Base-by-base conservation (phyloP, 2,888 invertebrate species). In the Himalopsyche tibetana region DNA sequence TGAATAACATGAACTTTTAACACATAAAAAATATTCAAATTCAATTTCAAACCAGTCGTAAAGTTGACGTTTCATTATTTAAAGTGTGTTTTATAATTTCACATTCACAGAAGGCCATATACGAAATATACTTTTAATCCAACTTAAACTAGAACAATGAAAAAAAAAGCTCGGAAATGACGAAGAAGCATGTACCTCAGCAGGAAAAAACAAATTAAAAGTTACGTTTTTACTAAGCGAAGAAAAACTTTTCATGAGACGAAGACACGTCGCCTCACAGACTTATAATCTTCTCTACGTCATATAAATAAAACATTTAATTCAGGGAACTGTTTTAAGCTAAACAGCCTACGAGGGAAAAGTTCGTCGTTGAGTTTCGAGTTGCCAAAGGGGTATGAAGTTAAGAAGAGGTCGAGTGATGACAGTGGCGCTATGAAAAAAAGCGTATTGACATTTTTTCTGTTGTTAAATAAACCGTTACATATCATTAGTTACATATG, bases 291-390 rank as follows among this genome's bases (percentile, higher is more conserved):
- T 63, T 63, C 63, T 63, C 19, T 63, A 38, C 80, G 42, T 80
- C 42, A 80, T 80, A 80, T 80, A 80, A 80, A 80, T 80, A 80
- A 80, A 80, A 80, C 80, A 80, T 80, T 80, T 80, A 80, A 80
- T 80, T 80, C 80, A 19, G 28, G 19, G 81, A 81, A 51, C 51
- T 45, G 81, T 51, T 51, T 81, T 45, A 81, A 51, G 45, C 51
- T 28, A 81, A 81, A 81, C 81, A 45, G 81, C 81, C 51, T 81
- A 42, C 51, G 28, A 45, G 51, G 19, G 81, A 81, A 81, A 81
- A 51, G 28, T 81, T 81, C 42, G 12, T n/a, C 28, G 81, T 81
- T 17, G 51, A 51, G 51, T 81, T 81, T 63, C 63, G 63, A 63
- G 63, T 63, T 63, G 63, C 63, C 28, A 63, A 63, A n/a, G 63